Evolutionary conservation across 1,140 invertebrate species (phyloP), one percentile per base, ranked within the genome.

Genomic region (Drosophila carrolli): DNA sequence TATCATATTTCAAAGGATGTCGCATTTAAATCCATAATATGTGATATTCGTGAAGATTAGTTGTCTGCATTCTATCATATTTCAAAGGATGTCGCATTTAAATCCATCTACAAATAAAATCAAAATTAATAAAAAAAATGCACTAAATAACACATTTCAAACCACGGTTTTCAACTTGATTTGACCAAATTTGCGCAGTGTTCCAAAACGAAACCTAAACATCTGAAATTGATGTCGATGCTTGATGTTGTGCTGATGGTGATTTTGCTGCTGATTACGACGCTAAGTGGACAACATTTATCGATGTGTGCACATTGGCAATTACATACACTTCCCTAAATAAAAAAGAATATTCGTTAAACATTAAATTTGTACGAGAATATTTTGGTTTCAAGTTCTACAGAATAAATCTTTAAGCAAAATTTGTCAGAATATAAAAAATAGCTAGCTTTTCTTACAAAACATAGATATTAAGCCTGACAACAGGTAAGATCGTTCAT

Each of bases 211-310:
- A 71, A 71, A 50, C 65, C 11, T 41, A 57, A 58, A 41, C 65
- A 48, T 57, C 51, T 11, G 67, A 71, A 48, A 38, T 68, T 70
- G 16, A 71, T 71, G 68, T 68, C 65, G 67, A 70, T 71, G 68
- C 50, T 71, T 71, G 44, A 70, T 56, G 41, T n/a, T 46, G 40
- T 8, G 53, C 27, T 58, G 63, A 50, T 65, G 60, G n/a, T 37
- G 46, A 65, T 37, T 54, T 61, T 61, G 32, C 27, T 47, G 62
- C 47, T 65, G 61, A 68, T 66, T 66, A 53, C 67, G 51, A 48
- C 29, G 65, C 37, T 37, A 57, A 71, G 51, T 70, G 67, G 51
- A 48, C 14, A 48, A 48, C 29, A 50, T 0, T 40, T 29, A 41
- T 43, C 46, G 8, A n/a, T 68, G 2, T 13, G 55, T 11, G 4